Base-by-base conservation (phyloP, 1,140 invertebrate genomes). In the Hylyphantes graminicola region DNA sequence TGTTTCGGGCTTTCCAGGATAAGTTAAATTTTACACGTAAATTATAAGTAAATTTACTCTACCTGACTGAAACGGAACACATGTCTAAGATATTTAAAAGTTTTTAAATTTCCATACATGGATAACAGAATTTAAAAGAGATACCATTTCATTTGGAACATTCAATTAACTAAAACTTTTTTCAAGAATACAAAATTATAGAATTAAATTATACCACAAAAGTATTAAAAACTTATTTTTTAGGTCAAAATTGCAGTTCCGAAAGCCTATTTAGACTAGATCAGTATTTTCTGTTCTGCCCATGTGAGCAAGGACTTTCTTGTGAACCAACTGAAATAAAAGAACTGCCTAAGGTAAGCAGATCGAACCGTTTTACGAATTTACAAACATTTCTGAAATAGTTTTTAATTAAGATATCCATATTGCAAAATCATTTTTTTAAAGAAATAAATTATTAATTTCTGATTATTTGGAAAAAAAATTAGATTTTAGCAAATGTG, bases 281-380 rank as follows among this genome's bases (percentile, higher is more conserved):
- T 35, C 35, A 68, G 35, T 79, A 79, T 21, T 6, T 17, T 7
- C 2, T 35, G 1, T 10, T 54, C 54, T 79, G 77, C 21, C 77
- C 77, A 21, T 79, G 65, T 15, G 65, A 5, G 0, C 2, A 0
- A 57, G 77, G 63, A 10, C 50, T 79, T 9, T 48, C 77, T 48
- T 79, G 77, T 59, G 77, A 68, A 10, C 77, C 77, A 8, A 57
- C 51, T 15, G 77, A 79, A 70, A n/a, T 57, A 13, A 67, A 79
- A 57, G 64, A 70, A 0, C 9, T 79, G 7, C 64, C 77, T 10
- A 68, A 68, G n/a, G 77, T 79, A 79, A 79, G 77, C 57, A 7
- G 57, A 59, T 59, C 5, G n/a, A 9, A 59, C 12, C 3, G n/a
- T 13, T 13, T 59, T 59, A 13, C n/a, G 12, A 7, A 13, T 59